phyloP scores from a whole-genome alignment of 2,888 invertebrate species.

The Amiota communis region DNA sequence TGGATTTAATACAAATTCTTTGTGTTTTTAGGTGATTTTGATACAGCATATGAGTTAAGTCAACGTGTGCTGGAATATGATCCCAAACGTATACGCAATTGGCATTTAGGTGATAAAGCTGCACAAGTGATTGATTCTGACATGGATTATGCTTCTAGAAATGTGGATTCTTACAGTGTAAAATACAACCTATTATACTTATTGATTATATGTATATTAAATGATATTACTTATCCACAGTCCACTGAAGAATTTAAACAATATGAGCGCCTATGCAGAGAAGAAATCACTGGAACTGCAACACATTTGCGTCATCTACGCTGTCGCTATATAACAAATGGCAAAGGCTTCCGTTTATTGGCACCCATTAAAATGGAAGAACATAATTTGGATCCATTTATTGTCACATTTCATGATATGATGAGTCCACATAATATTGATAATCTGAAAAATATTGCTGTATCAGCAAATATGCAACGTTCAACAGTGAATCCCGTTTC shows the following conservation, averaged over 20 bases:
- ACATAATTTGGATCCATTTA: slow-evolving; percentile 74
- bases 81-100: slow-evolving; percentile 57
- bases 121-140: slow-evolving; percentile 25
- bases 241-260: slow-evolving; percentile 59
- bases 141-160: slow-evolving; percentile 32
- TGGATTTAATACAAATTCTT: neutral
- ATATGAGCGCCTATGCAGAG: slow-evolving; percentile 73
- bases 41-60: slow-evolving; percentile 60
- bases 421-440: slow-evolving; percentile 76
- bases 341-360: slow-evolving; percentile 48
- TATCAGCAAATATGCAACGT: slow-evolving; percentile 73
- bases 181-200: slow-evolving; percentile 28
- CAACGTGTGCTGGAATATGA: slow-evolving; percentile 60
- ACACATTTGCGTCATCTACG: slow-evolving; percentile 58
- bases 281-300: slow-evolving; percentile 53
- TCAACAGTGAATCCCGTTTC: slow-evolving; percentile 79
- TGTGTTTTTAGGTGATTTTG: slow-evolving; percentile 55
- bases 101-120: slow-evolving; percentile 54
- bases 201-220: neutral
- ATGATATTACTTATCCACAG: slow-evolving; percentile 39
- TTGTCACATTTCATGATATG: slow-evolving; percentile 76
- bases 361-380: slow-evolving; percentile 75
- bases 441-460: slow-evolving; percentile 75
- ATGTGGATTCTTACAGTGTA: slow-evolving; percentile 49
- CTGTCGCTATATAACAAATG: slow-evolving; percentile 56